phyloP scores from a whole-genome alignment of 2,113 vertebrate species.

The Campylorhamphus procurvoides region DNA sequence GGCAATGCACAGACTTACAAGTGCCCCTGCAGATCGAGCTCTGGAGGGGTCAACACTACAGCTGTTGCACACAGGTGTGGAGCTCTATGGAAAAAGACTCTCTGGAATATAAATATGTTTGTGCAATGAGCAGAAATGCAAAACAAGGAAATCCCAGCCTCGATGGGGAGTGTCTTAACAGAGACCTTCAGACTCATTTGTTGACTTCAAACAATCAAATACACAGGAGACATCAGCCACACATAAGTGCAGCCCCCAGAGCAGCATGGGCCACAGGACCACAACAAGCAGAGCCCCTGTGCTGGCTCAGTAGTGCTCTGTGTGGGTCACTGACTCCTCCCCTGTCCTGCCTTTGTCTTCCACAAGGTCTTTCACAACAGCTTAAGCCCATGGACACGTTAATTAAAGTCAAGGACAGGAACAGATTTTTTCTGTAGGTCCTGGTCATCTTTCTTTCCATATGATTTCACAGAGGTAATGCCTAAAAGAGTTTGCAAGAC shows the following conservation, averaged over 20 bases:
- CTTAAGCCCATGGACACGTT: background rate
- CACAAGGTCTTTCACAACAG: background rate
- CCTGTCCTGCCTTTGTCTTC: background rate
- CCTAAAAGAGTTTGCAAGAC: background rate
- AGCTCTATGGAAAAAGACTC: background rate
- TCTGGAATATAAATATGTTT: background rate
- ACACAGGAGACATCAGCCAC: background rate
- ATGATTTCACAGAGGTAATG: constrained; percentile 31
- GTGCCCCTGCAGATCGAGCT: background rate
- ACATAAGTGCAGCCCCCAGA: accelerated
- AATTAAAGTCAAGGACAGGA: constrained; percentile 1
- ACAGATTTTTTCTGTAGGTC: background rate
- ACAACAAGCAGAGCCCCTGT: background rate
- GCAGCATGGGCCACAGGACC: background rate
- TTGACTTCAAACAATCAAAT: background rate
- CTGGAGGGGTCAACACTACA: background rate
- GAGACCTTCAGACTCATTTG: background rate
- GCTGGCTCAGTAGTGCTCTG: background rate
- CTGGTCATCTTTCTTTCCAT: background rate
- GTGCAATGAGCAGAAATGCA: background rate
- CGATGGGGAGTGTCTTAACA: background rate
- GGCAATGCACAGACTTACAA: background rate
- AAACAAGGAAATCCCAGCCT: background rate
- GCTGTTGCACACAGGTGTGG: accelerated
- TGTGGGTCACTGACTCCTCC: background rate